phyloP scores from a whole-genome alignment of 2,888 invertebrate genomes.

The Pyrrhosoma nymphula region DNA sequence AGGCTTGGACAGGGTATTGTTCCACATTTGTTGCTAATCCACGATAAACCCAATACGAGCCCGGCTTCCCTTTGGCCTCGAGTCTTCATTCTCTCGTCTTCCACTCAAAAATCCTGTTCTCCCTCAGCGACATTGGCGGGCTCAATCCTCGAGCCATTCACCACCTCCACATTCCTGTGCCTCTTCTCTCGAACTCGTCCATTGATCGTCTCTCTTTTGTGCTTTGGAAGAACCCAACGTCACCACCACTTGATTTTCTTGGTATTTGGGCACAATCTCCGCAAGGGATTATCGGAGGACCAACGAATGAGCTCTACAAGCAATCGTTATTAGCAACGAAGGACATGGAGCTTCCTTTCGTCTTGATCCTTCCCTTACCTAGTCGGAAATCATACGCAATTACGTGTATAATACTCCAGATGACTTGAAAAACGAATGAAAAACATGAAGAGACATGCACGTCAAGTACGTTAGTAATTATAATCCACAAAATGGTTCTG shows the following conservation, averaged over 20 bases:
- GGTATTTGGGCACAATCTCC: background rate
- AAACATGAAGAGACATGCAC: too few species aligned
- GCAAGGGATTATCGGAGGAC: too few species aligned
- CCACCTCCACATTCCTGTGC: background rate
- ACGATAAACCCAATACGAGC: background rate
- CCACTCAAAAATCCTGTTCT: conserved; percentile 44
- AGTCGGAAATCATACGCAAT: too few species aligned
- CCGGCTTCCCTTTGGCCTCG: background rate
- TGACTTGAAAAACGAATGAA: too few species aligned
- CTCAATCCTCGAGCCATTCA: background rate
- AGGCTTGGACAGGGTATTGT: conserved; percentile 14
- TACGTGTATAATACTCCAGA: too few species aligned
- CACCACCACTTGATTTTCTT: background rate
- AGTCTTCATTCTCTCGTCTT: background rate
- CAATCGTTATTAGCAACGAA: too few species aligned
- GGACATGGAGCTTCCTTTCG: too few species aligned
- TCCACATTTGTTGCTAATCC: conserved; percentile 52
- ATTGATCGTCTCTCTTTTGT: background rate
- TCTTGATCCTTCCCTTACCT: too few species aligned
- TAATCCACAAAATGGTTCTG: too few species aligned
- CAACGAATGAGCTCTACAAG: too few species aligned
- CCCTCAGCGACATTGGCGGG: background rate
- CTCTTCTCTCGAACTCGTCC: background rate
- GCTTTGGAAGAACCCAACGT: background rate
- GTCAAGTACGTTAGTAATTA: too few species aligned